phyloP scores from a whole-genome alignment of 2,113 vertebrate genomes.

The Pseudopodoces humilis region DNA sequence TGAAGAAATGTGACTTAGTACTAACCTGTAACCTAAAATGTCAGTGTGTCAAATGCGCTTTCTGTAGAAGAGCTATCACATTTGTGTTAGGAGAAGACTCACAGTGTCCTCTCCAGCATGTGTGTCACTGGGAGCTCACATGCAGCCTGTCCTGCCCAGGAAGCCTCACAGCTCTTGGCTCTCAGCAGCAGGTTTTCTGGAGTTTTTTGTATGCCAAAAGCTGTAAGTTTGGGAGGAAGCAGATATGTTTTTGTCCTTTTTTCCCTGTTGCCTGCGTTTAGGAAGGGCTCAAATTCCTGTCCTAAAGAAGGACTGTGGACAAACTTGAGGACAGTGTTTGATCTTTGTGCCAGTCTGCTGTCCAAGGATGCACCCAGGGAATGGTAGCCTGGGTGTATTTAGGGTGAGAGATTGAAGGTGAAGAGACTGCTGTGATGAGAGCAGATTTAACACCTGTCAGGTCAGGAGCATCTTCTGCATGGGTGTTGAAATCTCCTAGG shows the following conservation, averaged over 20 bases:
- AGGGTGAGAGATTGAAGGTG: not conserved
- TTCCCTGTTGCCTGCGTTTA: not conserved
- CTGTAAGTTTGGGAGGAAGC: not conserved
- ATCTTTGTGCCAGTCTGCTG: not conserved
- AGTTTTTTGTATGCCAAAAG: not conserved
- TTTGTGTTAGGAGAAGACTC: not conserved
- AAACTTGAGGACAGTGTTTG: not conserved
- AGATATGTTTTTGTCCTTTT: not conserved
- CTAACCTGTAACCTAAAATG: not conserved
- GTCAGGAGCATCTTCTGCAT: not conserved
- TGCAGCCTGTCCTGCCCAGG: not conserved
- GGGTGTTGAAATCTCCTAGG: conserved; percentile 6
- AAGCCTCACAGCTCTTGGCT: not conserved
- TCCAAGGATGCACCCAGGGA: not conserved
- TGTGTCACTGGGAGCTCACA: not conserved
- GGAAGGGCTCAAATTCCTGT: not conserved
- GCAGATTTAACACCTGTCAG: conserved; percentile 41
- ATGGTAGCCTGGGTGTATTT: not conserved
- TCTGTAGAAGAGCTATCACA: not conserved
- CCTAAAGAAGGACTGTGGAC: not conserved
- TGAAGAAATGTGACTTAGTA: not conserved
- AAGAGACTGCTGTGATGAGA: not conserved
- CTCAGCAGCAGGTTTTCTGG: not conserved
- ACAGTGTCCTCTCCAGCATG: not conserved
- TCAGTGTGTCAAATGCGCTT: not conserved